Evolutionary conservation across 2,113 vertebrate genomes (phyloP).

Genomic region (Rhegmatorhina hoffmannsi): DNA sequence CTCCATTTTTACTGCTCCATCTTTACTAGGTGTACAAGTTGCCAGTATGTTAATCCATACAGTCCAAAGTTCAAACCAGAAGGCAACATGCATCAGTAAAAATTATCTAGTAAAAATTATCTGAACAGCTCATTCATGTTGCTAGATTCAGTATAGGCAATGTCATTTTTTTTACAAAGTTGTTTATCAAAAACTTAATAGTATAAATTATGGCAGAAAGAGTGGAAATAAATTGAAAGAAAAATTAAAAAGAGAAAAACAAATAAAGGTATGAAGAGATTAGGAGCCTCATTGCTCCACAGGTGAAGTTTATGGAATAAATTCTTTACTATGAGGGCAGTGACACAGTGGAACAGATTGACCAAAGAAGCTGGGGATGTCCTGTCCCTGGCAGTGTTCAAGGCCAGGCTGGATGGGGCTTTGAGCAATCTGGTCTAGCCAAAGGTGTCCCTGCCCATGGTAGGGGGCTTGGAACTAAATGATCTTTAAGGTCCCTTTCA

Average conservation of each 20-base stretch:
- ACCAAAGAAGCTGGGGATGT: neutral
- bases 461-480: neutral
- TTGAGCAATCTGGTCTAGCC: neutral
- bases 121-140: neutral
- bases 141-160: neutral
- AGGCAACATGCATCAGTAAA: neutral
- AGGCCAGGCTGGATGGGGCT: neutral
- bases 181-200: neutral
- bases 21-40: neutral
- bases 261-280: neutral
- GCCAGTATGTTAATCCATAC: neutral
- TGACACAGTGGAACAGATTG: neutral
- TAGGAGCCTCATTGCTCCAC: neutral
- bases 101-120: neutral
- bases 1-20: neutral
- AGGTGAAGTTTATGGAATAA: neutral
- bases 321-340: neutral
- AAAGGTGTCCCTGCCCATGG: neutral
- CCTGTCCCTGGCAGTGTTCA: neutral
- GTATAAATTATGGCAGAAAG: neutral
- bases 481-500: neutral
- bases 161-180: neutral
- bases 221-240: neutral
- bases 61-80: neutral
- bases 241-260: too few species aligned